These are phyloP conservation scores for Tachysurus fulvidraco DNA, from an alignment of 2,113 vertebrate genomes.

Conservation along the genomic window DNA sequence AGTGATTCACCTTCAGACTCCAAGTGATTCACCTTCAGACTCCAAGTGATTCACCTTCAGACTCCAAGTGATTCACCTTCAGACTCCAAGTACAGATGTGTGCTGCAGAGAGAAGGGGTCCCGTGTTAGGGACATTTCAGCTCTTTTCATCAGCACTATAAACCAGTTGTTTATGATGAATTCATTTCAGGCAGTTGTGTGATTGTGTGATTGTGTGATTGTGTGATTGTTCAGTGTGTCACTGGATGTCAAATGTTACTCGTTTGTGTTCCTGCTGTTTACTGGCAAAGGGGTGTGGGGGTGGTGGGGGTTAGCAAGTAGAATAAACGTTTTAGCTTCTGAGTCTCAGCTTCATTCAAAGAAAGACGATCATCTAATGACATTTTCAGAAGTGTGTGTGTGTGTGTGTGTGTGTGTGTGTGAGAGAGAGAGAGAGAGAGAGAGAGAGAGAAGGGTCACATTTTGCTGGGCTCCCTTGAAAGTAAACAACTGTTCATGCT, in stretches of 20 bases:
- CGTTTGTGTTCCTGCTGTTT: background rate
- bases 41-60: background rate
- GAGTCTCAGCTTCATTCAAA: background rate
- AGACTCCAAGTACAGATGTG: background rate
- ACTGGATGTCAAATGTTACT: background rate
- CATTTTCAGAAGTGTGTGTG: conserved; percentile 4
- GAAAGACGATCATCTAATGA: background rate
- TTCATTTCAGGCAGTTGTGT: background rate
- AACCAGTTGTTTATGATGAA: background rate
- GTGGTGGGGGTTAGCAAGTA: background rate
- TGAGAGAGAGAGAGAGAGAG: background rate
- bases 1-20: background rate
- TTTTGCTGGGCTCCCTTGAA: background rate
- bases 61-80: too few species aligned
- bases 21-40: too few species aligned
- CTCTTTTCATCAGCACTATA: background rate
- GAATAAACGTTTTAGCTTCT: background rate
- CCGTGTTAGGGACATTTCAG: background rate
- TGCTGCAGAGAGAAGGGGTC: background rate
- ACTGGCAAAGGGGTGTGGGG: background rate
- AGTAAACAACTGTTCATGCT: conserved; percentile 29
- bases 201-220: background rate
- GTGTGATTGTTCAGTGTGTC: background rate
- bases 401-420: background rate
- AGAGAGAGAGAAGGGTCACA: background rate